Evolutionary conservation across 2,113 vertebrate genomes (phyloP).

Genomic region (Platysternon megacephalum): DNA sequence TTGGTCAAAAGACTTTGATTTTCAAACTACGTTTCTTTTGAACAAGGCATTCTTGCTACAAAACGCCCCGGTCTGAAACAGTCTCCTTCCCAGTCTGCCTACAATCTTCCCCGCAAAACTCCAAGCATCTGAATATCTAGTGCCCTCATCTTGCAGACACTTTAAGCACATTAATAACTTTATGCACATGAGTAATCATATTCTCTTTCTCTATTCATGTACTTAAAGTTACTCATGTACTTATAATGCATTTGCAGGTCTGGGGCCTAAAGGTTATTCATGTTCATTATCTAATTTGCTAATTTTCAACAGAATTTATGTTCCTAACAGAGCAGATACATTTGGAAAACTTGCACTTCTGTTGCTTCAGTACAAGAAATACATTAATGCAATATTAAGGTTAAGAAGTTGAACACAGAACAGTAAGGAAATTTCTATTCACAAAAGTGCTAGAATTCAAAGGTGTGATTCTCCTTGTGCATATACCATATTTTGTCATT

Average conservation of each 20-base stretch:
- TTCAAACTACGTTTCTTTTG: not conserved
- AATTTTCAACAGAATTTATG: not conserved
- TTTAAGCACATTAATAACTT: not conserved
- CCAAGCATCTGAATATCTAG: not conserved
- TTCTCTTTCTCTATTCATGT: not conserved
- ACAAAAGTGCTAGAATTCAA: not conserved
- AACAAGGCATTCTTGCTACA: not conserved
- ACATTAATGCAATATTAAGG: constrained; percentile 8
- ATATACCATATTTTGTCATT: not conserved
- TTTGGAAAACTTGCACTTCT: not conserved
- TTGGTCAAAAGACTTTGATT: not conserved
- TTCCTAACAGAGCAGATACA: not conserved
- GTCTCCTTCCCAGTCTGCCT: not conserved
- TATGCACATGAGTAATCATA: not conserved
- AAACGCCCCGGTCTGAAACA: not conserved
- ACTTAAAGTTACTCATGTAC: not conserved
- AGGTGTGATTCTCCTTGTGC: not conserved
- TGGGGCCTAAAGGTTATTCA: not conserved
- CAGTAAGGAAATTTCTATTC: not conserved
- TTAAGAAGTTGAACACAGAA: not conserved
- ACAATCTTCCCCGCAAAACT: not conserved
- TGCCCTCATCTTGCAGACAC: not conserved
- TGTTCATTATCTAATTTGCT: not conserved
- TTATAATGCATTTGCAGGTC: not conserved
- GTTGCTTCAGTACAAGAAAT: not conserved